Evolutionary conservation across 53 echinoderm and acorn worm species (phyloP).

Genomic region (Zoroaster sp.): DNA sequence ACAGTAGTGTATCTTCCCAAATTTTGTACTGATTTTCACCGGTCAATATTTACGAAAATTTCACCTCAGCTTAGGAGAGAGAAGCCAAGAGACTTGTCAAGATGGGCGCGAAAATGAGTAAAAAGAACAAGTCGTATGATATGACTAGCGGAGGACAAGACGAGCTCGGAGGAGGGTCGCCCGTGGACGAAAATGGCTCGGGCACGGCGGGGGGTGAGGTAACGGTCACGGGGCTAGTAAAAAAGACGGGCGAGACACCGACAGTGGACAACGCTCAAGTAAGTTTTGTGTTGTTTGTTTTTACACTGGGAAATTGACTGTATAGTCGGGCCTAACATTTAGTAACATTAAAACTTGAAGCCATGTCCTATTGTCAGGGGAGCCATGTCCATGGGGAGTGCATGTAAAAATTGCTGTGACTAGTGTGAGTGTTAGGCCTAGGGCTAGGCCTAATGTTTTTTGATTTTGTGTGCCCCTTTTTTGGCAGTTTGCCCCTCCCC

Average conservation of each 20-base stretch:
- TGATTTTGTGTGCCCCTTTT: no score
- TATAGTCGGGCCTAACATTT: not conserved
- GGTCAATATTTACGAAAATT: not conserved
- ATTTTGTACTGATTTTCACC: not conserved
- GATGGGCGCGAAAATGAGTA: slow-evolving; percentile 56
- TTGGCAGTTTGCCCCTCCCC: no score
- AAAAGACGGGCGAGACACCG: slow-evolving; percentile 18
- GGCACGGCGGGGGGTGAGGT: slow-evolving; percentile 40
- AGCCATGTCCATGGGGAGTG: no score
- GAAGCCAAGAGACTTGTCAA: not conserved
- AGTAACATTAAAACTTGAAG: no score
- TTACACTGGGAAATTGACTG: not conserved
- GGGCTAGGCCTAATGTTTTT: no score
- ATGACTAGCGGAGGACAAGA: slow-evolving; percentile 18
- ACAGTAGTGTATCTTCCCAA: not conserved
- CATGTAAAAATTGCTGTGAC: no score
- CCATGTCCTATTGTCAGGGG: no score
- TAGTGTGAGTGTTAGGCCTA: no score
- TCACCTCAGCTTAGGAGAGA: not conserved
- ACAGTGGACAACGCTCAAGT: not conserved
- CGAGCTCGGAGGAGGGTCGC: slow-evolving; percentile 34
- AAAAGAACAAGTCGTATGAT: slow-evolving; percentile 59
- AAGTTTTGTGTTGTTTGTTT: not conserved
- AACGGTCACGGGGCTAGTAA: slow-evolving; percentile 36
- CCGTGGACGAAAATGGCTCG: slow-evolving; percentile 13